A percentile compares a stretch with the other conserved stretches of the same genome.
phyloP scores from a whole-genome alignment of 2,113 vertebrate species.

The Murina feae region DNA sequence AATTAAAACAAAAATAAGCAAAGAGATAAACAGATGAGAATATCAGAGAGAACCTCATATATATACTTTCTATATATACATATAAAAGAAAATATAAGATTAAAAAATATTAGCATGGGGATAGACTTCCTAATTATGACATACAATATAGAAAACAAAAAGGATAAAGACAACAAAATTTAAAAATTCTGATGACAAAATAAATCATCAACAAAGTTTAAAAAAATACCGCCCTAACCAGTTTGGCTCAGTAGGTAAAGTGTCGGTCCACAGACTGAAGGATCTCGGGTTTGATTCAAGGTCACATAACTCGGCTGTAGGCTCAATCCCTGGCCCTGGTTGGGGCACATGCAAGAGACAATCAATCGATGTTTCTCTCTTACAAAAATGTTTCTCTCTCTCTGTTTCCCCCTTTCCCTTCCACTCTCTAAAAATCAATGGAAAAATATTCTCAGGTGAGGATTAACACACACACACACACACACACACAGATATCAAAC shows the following conservation, averaged over 20 bases:
- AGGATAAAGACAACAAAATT: not conserved
- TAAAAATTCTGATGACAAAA: constrained; percentile 35
- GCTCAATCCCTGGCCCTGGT: too few species aligned
- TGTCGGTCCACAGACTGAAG: not conserved
- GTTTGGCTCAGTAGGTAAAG: not conserved
- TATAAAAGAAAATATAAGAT: not conserved
- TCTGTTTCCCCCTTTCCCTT: too few species aligned
- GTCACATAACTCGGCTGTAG: too few species aligned
- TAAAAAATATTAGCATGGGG: not conserved
- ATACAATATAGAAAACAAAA: constrained; percentile 24
- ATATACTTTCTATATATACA: not conserved
- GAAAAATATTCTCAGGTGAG: too few species aligned
- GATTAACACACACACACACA: too few species aligned
- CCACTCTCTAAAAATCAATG: not conserved
- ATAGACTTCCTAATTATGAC: constrained; percentile 10
- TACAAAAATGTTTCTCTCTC: too few species aligned
- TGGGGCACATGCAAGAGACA: too few species aligned
- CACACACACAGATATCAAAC: not conserved
- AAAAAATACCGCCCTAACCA: not conserved
- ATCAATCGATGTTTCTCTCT: too few species aligned
- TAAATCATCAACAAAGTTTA: not conserved
- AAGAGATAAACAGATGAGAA: not conserved
- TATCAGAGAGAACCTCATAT: not conserved
- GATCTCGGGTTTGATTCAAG: not conserved
- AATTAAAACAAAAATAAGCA: constrained; percentile 34